phyloP scores from a whole-genome alignment of 2,113 vertebrate genomes.

The Lophius piscatorius region DNA sequence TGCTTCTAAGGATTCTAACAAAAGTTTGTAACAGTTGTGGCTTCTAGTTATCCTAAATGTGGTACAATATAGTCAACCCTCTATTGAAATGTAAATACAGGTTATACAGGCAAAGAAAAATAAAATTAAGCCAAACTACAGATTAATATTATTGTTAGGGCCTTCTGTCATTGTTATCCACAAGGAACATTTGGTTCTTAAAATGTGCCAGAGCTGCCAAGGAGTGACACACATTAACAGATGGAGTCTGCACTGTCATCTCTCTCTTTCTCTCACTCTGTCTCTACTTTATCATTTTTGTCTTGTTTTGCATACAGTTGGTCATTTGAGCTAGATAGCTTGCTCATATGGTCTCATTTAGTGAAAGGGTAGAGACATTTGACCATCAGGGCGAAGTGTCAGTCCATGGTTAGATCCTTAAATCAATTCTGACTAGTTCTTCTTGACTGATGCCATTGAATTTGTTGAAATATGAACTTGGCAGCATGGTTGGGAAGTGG shows the following conservation, averaged over 20 bases:
- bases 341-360: slow-evolving; percentile 29
- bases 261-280: slow-evolving; percentile 26
- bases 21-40: neutral
- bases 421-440: neutral
- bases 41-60: neutral
- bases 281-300: slow-evolving; percentile 28
- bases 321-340: slow-evolving; percentile 30
- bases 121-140: slow-evolving; percentile 2
- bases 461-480: too few species aligned
- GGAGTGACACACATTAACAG: slow-evolving; percentile 68
- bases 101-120: neutral
- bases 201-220: slow-evolving; percentile 55
- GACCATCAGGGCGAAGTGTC: neutral
- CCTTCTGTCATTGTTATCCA: slow-evolving; percentile 43
- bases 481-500: too few species aligned
- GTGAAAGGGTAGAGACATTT: slow-evolving; percentile 10
- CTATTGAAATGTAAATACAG: neutral
- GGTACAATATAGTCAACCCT: neutral
- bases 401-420: neutral
- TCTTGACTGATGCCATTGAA: neutral
- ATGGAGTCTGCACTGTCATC: slow-evolving; percentile 53
- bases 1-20: neutral
- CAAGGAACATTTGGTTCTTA: slow-evolving; percentile 43
- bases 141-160: slow-evolving; percentile 18
- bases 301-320: slow-evolving; percentile 53